Evolutionary conservation across 2,888 invertebrate genomes (phyloP).

Genomic region (Cyclophora albipunctata): DNA sequence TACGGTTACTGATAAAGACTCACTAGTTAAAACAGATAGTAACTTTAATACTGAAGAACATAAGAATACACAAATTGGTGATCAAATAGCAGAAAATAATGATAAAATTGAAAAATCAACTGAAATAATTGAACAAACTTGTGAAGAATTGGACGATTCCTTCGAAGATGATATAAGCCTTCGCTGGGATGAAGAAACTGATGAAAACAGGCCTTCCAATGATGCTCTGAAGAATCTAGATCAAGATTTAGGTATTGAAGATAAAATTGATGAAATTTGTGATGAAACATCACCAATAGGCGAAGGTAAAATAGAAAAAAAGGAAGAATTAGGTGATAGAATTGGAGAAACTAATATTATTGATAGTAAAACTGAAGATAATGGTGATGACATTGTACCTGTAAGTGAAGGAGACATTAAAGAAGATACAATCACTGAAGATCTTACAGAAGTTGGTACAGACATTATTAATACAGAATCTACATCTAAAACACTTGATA

Average conservation of each 20-base stretch:
- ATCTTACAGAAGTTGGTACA: background rate
- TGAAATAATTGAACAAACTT: too few relatives aligned
- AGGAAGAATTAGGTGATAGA: too few relatives aligned
- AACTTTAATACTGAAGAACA: background rate
- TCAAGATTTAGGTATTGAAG: slow-evolving; percentile 8
- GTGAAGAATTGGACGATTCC: slow-evolving; percentile 2
- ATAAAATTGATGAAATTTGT: slow-evolving; percentile 8
- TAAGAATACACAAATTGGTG: background rate
- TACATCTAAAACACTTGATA: background rate
- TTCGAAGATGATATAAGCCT: slow-evolving; percentile 38
- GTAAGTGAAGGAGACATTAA: background rate
- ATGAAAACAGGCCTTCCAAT: background rate
- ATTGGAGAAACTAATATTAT: slow-evolving; percentile 7
- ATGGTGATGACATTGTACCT: background rate
- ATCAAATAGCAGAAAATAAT: background rate
- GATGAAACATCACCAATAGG: slow-evolving; percentile 8
- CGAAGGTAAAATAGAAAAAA: too few relatives aligned
- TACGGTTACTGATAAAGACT: too few relatives aligned
- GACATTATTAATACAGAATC: background rate
- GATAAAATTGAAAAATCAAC: slow-evolving; percentile 1
- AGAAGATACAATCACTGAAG: background rate
- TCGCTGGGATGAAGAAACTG: slow-evolving; percentile 36
- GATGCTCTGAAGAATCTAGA: slow-evolving; percentile 6
- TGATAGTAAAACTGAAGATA: slow-evolving; percentile 8
- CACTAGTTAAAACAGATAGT: background rate